Base-by-base conservation (phyloP, 2,888 invertebrate genomes). In the Amiota communis region DNA sequence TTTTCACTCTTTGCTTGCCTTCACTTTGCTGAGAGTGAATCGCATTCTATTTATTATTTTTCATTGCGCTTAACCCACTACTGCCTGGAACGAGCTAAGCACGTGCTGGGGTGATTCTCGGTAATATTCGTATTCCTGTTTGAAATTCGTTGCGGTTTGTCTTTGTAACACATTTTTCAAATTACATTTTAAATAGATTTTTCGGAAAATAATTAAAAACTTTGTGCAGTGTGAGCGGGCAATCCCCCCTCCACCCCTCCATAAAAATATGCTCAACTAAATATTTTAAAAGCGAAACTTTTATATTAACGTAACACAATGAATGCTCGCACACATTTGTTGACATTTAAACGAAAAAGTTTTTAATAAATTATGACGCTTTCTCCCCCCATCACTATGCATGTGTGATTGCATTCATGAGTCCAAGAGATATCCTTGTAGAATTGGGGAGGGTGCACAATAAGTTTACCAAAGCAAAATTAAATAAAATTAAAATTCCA, bases 401-500 rank as follows among this genome's bases (percentile, higher is more conserved):
- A 36, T 36, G 36, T 36, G 2, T 36, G 36, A 36, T 36, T 36
- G 36, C 36, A 36, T 6, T 36, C 36, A 2, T 36, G 36, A 6
- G 0, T 36, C 6, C 36, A 4, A 2, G 36, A 36, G 3, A 36
- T 1, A 23, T 36, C 36, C 36, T 36, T 36, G 36, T 36, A 36
- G 36, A 36, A 36, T 36, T 36, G 6, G 36, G 17, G n/a, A n/a
- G n/a, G n/a, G n/a, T 2, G 17, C 59, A 59, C 81, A 82, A 78
- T 83, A 83, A 80, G 83, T 84, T 84, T 72, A 59, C 57, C 57
- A 53, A 61, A 69, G 71, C 74, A 73, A 56, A 80, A 79, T 85
- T 77, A 70, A 75, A 77, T 74, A 76, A 76, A 85, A 86, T 84
- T 83, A 83, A 84, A 86, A 86, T 84, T 81, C 80, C 76, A 75